Base-by-base conservation (phyloP, 1,140 invertebrate species). In the Bombus cullumanus region DNA sequence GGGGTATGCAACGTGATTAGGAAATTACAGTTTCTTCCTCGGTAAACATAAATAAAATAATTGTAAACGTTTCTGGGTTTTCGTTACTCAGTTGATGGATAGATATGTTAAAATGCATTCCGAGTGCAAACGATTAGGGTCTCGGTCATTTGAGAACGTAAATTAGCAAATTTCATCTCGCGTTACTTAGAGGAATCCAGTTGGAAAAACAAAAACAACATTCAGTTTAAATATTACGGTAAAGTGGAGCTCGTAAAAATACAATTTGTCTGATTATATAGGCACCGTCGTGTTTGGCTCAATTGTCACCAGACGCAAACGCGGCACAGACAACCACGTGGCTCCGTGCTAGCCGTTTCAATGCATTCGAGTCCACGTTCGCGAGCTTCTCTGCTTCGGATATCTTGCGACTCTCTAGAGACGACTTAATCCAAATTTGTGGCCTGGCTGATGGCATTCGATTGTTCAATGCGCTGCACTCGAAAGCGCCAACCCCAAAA, bases 381-480 rank as follows among this genome's bases (percentile, higher is more conserved):
- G 95, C 97, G 72, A 98, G 97, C 92, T 99, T 98, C 95, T 97
- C 97, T 72, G 98, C 98, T 73, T 96, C 97, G 57, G 98, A 99
- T 95, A 96, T 99, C 88, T 94, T 99, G 79, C 96, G 98, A 84
- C 95, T 99, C 88, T 97, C 97, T 4, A 96, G 98, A 74, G 98
- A 99, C 87, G 98, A 99, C 95, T 95, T 99, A 25, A 98, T 99
- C 76, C 98, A 99, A 95, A 98, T 99, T 77, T 99, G 98, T 94
- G 98, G 98, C 1, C 95, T 99, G 62, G 97, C 98, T 77, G 98
- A 99, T 94, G 97, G 97, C 25, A 99, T 99, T 80, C 96, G 98
- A 90, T 96, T 99, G 62, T 98, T 97, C 94, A 99, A 99, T 95
- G 97, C 98, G 69, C 95, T 99, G 69, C 98, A 99, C 87, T 96